phyloP scores from a whole-genome alignment of 2,113 vertebrate species.

The Bos indicus region DNA sequence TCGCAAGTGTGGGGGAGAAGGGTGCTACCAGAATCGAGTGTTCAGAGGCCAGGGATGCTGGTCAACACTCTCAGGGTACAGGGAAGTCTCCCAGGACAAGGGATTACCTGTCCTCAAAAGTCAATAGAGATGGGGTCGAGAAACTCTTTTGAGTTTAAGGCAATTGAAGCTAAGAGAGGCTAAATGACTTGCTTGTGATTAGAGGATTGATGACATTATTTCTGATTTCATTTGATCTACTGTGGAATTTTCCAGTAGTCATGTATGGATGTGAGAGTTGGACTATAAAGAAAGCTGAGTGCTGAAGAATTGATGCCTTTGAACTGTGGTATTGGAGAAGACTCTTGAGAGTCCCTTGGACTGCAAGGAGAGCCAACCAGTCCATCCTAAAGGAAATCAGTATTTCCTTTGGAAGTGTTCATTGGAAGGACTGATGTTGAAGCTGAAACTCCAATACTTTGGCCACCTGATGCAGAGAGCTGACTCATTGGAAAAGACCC shows the following conservation, averaged over 20 bases:
- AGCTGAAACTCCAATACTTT: not conserved
- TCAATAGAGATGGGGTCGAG: not conserved
- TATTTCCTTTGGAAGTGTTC: no score
- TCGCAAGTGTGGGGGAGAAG: not conserved
- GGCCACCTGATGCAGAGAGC: accelerated
- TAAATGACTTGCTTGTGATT: not conserved
- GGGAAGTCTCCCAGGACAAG: not conserved
- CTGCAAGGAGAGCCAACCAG: not conserved
- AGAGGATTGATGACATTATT: not conserved
- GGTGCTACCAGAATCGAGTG: not conserved
- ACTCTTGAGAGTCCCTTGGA: not conserved
- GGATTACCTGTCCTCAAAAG: not conserved
- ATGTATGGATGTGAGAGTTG: not conserved
- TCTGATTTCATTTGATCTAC: not conserved
- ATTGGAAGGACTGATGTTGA: not conserved
- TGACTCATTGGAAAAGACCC: not conserved
- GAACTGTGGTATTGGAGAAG: not conserved
- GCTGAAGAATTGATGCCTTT: accelerated
- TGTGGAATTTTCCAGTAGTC: not conserved
- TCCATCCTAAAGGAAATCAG: not conserved
- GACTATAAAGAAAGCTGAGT: not conserved
- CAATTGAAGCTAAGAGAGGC: not conserved
- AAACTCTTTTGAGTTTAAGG: not conserved
- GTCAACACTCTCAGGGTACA: not conserved
- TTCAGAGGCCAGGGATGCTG: not conserved